Evolutionary conservation across 2,888 invertebrate species (phyloP).

Genomic region (Leptinotarsa rubiginosa): DNA sequence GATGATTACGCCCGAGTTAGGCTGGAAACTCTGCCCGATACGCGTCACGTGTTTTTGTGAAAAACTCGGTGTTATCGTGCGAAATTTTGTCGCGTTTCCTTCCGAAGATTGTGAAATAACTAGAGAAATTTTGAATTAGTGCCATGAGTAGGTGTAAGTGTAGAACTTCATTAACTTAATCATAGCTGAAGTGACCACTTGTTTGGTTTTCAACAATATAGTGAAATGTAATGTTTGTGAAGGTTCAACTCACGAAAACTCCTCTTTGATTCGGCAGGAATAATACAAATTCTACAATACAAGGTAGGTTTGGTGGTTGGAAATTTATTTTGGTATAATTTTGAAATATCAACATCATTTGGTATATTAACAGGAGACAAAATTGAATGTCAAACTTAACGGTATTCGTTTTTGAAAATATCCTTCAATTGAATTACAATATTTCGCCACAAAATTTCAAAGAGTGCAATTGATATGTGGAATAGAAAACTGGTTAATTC

Average conservation of each 20-base stretch:
- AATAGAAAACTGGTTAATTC: too few relatives aligned
- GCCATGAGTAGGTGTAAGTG: neutral
- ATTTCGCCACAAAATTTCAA: too few relatives aligned
- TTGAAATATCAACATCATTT: too few relatives aligned
- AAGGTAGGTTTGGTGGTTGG: neutral
- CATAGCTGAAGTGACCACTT: neutral
- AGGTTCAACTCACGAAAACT: neutral
- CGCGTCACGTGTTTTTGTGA: constrained; percentile 35
- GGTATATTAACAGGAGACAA: too few relatives aligned
- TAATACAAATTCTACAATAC: neutral
- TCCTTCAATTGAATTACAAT: too few relatives aligned
- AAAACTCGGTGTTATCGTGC: constrained; percentile 27
- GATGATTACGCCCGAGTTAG: constrained; percentile 52
- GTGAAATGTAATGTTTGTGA: constrained; percentile 5
- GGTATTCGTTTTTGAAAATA: too few relatives aligned
- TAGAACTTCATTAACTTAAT: neutral
- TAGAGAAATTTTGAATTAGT: neutral
- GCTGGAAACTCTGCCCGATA: constrained; percentile 39
- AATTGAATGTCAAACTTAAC: too few relatives aligned
- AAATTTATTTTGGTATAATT: too few relatives aligned
- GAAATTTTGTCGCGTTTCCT: neutral
- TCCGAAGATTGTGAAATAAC: neutral
- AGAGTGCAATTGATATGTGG: too few relatives aligned
- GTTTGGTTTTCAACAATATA: neutral
- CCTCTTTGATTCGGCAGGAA: neutral